Evolutionary conservation across 2,797 vertebrate genomes (phyloP), one percentile per base, ranked within the genome.

Genomic region (Chromobotia macracanthus): DNA sequence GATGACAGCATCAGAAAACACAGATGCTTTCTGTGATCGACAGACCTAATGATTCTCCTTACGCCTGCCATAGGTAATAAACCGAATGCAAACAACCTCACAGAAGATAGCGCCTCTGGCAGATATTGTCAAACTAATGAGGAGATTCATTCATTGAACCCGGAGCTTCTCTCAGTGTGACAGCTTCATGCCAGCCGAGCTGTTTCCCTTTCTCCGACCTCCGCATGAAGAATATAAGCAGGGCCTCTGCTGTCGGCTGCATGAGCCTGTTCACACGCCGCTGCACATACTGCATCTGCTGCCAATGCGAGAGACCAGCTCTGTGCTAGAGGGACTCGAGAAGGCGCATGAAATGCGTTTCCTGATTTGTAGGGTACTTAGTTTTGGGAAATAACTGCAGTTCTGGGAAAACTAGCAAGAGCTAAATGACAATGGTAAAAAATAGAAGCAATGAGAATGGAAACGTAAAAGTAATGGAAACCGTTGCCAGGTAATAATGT

Each of bases 51-150:
- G 23, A 63, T 72, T 74, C 2, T 23, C 44, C 12, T 25, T 51
- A 61, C 15, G 16, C 13, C 64, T 50, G 41, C 61, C 60, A 63
- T 51, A 79, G 41, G 50, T 28, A 66, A 81, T 75, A 75, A 79
- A 44, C 41, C 5, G 53, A 53, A 55, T 61, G 53, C n/a, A 79
- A 76, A 84, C 61, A 75, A 38, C 50, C 16, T 64, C 63, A 67
- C 7, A 66, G 44, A 35, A 35, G 38, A 28, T 10, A 48, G 16
- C 1, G 18, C 41, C 50, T 61, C 58, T 56, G 53, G 72, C 63
- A 81, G 55, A 76, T 67, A 56, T 58, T 46, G 56, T 78, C 74
- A 78, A 28, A 28, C 25, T 65, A 83, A 78, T 75, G 63, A 84
- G 25, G 15, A 28, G 31, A 23, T 71, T 46, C 23, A 55, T 75